Percentiles rank a stretch among this genome's conserved stretches.
Conservation (phyloP, 2,113 vertebrate species). For the Hucho hucho region DNA sequence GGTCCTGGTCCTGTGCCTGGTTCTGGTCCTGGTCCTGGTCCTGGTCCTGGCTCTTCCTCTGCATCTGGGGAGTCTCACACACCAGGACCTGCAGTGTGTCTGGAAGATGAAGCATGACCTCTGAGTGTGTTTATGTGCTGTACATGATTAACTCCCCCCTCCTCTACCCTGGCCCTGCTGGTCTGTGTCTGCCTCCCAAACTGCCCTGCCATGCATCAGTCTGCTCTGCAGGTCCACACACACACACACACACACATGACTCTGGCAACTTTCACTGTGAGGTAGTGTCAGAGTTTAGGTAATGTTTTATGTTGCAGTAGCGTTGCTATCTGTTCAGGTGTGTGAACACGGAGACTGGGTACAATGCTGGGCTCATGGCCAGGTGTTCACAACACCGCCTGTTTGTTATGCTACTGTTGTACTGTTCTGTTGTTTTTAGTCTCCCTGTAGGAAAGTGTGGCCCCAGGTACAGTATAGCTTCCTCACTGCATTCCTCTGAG, state of each 20-base stretch:
- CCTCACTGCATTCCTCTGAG: constrained; percentile 36
- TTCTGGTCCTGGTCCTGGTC: no score
- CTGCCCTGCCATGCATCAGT: background rate
- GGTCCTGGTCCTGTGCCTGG: no score
- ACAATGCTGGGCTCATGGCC: background rate
- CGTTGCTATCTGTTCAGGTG: background rate
- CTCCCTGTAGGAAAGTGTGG: constrained; percentile 24
- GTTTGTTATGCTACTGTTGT: background rate
- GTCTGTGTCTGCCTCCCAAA: constrained; percentile 12
- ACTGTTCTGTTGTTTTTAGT: constrained; percentile 21
- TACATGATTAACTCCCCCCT: background rate
- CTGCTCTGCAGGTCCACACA: background rate
- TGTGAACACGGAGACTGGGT: background rate
- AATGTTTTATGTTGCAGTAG: constrained; percentile 16
- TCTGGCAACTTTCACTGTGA: background rate
- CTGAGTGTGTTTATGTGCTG: background rate
- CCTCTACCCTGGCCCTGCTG: constrained; percentile 16
- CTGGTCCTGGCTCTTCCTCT: background rate
- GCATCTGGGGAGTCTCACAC: constrained; percentile 27
- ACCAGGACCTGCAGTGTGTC: background rate
- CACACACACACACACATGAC: background rate
- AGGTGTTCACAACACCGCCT: constrained; percentile 28
- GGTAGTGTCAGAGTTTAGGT: constrained; percentile 15
- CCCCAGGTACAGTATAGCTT: constrained; percentile 40
- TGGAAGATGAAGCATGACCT: background rate